phyloP scores from a whole-genome alignment of 2,797 vertebrate species.

The Amblyopsis hoosieri region DNA sequence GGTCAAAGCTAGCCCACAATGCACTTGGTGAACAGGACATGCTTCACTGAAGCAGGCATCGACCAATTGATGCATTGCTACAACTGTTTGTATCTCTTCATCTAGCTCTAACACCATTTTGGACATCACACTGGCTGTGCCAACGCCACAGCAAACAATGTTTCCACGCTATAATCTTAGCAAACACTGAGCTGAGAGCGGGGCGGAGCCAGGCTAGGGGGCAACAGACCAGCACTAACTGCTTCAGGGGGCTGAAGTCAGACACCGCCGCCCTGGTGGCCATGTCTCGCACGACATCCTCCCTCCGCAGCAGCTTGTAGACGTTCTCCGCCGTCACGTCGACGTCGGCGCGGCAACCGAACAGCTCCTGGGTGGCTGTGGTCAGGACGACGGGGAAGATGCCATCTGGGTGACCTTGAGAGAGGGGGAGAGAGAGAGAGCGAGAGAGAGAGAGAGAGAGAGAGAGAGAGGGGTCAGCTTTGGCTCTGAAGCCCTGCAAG shows the following conservation, averaged over 20 bases:
- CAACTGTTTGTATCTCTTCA: too few relatives aligned
- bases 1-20: too few relatives aligned
- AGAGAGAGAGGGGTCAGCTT: neutral
- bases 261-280: constrained; percentile 85
- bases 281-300: constrained; percentile 87
- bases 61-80: too few relatives aligned
- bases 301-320: constrained; percentile 87
- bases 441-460: neutral
- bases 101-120: too few relatives aligned
- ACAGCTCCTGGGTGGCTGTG: constrained; percentile 89
- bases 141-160: too few relatives aligned
- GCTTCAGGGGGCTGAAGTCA: constrained; percentile 89
- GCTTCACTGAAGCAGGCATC: too few relatives aligned
- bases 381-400: constrained; percentile 90
- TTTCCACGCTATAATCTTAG: too few relatives aligned
- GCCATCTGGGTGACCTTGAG: constrained; percentile 81
- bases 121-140: too few relatives aligned
- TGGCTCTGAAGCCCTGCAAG: neutral
- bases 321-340: constrained; percentile 84
- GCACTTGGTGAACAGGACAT: too few relatives aligned
- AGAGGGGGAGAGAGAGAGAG: neutral
- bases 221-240: constrained; percentile 75
- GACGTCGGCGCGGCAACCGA: constrained; percentile 80
- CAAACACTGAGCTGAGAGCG: too few relatives aligned
- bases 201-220: too few relatives aligned